Evolutionary conservation across 2,113 vertebrate species (phyloP).

Genomic region (Grammomys dolichurus): DNA sequence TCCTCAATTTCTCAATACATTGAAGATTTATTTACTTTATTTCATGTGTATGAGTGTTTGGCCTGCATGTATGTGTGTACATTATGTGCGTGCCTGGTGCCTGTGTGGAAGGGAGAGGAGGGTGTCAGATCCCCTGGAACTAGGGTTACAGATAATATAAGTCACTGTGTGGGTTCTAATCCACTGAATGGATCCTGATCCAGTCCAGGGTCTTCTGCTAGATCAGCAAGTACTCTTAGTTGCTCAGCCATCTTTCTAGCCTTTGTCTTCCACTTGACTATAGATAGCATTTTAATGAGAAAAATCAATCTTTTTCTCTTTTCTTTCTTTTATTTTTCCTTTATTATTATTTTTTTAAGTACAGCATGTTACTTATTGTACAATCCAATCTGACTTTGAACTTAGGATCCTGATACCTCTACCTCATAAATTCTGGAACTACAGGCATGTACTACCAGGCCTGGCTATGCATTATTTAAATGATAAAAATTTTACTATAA

Average conservation of each 20-base stretch:
- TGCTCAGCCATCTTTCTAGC: not conserved
- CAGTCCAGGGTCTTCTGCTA: not conserved
- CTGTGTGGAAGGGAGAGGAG: not conserved
- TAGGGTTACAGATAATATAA: not conserved
- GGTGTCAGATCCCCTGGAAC: not conserved
- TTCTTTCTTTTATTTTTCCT: not conserved
- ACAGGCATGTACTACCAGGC: too few species aligned
- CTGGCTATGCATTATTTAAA: constrained; percentile 28
- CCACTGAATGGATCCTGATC: not conserved
- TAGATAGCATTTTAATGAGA: not conserved
- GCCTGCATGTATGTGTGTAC: not conserved
- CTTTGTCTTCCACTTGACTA: not conserved
- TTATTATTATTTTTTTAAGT: not conserved
- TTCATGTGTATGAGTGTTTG: not conserved
- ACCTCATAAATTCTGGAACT: not conserved
- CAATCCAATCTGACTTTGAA: not conserved
- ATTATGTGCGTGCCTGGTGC: not conserved
- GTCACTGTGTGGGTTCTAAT: not conserved
- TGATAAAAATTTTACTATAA: constrained; percentile 16
- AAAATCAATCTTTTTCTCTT: not conserved
- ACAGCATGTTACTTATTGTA: not conserved
- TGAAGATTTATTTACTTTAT: not conserved
- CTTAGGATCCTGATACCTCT: not conserved
- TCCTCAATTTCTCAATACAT: not conserved
- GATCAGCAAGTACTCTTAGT: not conserved